A percentile compares a stretch with the other conserved stretches of the same genome.
Conservation (phyloP, 2,888 invertebrate genomes). For the Mythimna ferrago region DNA sequence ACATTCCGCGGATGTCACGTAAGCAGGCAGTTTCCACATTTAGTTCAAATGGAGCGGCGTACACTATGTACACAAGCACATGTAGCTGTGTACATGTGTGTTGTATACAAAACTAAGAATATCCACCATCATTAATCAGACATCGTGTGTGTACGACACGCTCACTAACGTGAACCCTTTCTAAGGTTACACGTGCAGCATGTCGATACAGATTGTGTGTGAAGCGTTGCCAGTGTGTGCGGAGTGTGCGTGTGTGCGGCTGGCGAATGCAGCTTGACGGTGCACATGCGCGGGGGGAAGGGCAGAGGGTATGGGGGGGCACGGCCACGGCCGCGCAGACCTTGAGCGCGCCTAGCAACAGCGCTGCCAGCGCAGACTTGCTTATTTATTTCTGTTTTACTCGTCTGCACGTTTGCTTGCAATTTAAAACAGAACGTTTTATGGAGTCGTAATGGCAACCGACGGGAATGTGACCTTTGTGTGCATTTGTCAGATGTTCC, state of each 20-base stretch:
- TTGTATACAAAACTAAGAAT: slow-evolving; percentile 68
- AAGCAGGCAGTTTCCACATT: slow-evolving; percentile 78
- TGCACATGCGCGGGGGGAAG: slow-evolving; percentile 79
- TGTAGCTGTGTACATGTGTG: slow-evolving; percentile 53
- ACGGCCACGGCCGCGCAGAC: slow-evolving; percentile 85
- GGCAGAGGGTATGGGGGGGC: slow-evolving; percentile 70
- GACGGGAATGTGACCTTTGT: slow-evolving; percentile 74
- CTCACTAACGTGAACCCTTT: slow-evolving; percentile 71
- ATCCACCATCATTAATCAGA: slow-evolving; percentile 74
- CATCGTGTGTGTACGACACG: slow-evolving; percentile 66
- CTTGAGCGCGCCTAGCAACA: slow-evolving; percentile 89
- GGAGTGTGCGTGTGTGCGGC: slow-evolving; percentile 61
- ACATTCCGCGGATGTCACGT: slow-evolving; percentile 76
- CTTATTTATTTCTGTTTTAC: slow-evolving; percentile 87
- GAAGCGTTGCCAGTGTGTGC: slow-evolving; percentile 58
- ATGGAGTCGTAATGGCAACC: slow-evolving; percentile 78
- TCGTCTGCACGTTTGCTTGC: slow-evolving; percentile 84
- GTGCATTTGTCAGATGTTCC: slow-evolving; percentile 66
- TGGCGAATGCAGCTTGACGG: slow-evolving; percentile 79
- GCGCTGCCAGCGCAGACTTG: slow-evolving; percentile 75
- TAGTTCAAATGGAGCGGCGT: slow-evolving; percentile 73
- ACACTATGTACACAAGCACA: slow-evolving; percentile 63
- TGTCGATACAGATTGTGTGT: slow-evolving; percentile 44
- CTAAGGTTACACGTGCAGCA: slow-evolving; percentile 66
- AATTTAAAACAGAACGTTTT: slow-evolving; percentile 83